phyloP scores from a whole-genome alignment of 1,140 invertebrate species.

The Aphelenchoides besseyi region DNA sequence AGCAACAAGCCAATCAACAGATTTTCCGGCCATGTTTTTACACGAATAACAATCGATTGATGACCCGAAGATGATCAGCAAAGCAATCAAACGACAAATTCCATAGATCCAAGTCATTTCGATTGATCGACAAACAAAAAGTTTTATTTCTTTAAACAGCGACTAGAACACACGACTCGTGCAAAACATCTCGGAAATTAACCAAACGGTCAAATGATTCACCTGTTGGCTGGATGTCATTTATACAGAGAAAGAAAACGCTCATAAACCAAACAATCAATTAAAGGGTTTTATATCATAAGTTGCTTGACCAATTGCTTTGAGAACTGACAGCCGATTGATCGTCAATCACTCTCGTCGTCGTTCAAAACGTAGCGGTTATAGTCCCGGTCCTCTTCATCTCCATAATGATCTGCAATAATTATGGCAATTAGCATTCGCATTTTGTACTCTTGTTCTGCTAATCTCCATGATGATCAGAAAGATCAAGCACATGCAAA shows the following conservation, averaged over 20 bases:
- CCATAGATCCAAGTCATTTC: too few relatives aligned
- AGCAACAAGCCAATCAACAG: constrained; percentile 42
- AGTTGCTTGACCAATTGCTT: too few relatives aligned
- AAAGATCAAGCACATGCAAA: neutral
- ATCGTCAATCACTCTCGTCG: neutral
- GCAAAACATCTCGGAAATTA: neutral
- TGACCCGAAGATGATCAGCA: neutral
- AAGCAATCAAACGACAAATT: neutral
- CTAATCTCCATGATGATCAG: too few relatives aligned
- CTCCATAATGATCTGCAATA: constrained; percentile 19
- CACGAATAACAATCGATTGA: constrained; percentile 21
- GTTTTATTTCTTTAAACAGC: neutral
- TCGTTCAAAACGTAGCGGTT: neutral
- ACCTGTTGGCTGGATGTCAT: neutral
- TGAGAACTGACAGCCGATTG: neutral
- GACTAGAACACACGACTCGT: neutral
- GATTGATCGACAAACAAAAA: neutral
- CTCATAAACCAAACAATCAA: too few relatives aligned
- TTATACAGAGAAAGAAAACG: neutral
- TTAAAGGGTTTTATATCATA: too few relatives aligned
- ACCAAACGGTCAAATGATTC: neutral
- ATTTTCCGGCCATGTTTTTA: constrained; percentile 26
- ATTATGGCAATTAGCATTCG: neutral
- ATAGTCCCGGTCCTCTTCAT: neutral
- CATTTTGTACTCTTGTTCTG: neutral